Conservation (phyloP, 2,888 invertebrate genomes). For the Rotaria macrura region DNA sequence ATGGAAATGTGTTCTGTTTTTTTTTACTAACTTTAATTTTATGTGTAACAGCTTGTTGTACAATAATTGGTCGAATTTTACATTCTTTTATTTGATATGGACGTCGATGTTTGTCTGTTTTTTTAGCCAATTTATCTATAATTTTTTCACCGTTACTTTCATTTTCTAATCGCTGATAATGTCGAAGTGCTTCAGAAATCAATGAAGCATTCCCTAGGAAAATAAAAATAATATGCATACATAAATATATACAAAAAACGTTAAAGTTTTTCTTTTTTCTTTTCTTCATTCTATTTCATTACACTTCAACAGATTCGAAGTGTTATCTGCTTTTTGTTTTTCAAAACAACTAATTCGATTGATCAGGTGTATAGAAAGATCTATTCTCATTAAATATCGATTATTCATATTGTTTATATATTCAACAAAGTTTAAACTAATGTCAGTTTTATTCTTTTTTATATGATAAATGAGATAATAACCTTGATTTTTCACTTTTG, state of each 20-base stretch:
- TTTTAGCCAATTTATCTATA: neutral
- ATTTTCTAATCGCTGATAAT: constrained; percentile 20
- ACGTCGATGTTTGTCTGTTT: neutral
- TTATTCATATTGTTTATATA: neutral
- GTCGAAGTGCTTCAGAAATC: constrained; percentile 13
- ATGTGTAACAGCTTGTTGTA: neutral
- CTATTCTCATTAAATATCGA: neutral
- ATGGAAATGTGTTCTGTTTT: no score
- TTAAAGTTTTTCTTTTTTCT: neutral
- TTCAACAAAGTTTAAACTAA: neutral
- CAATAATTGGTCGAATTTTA: neutral
- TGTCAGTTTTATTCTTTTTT: neutral
- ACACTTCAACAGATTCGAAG: neutral
- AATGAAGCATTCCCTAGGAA: constrained; percentile 4
- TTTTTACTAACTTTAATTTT: neutral
- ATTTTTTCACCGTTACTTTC: neutral
- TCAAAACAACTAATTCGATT: neutral
- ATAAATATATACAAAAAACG: neutral
- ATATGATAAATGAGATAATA: neutral
- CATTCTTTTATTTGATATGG: neutral
- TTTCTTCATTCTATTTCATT: neutral
- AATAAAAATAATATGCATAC: neutral
- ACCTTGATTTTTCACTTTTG: neutral
- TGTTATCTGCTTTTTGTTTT: neutral
- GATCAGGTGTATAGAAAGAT: neutral